These are phyloP conservation scores for Sorex fumeus DNA, from an alignment of 2,113 vertebrate species.

Conservation along the genomic window DNA sequence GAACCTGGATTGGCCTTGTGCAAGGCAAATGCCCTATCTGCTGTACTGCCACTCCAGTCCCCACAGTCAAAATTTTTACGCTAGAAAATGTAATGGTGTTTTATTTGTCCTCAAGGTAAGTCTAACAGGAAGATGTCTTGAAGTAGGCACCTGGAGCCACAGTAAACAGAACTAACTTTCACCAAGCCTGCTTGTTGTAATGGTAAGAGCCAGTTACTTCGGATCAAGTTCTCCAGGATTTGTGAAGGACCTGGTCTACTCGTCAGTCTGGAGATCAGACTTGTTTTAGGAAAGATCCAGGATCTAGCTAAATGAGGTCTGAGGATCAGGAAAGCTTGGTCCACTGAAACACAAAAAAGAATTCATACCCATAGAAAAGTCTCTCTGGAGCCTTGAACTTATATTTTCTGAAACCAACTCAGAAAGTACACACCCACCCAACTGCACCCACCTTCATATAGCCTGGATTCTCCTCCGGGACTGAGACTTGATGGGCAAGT, in stretches of 20 bases:
- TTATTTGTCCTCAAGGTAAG: constrained; percentile 23
- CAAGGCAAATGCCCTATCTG: too few relatives aligned
- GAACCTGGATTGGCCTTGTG: too few relatives aligned
- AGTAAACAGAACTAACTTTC: not conserved
- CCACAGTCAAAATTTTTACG: not conserved
- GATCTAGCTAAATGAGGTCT: not conserved
- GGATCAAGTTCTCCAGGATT: constrained; percentile 11
- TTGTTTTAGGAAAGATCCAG: not conserved
- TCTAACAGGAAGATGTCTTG: not conserved
- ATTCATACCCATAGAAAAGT: too few relatives aligned
- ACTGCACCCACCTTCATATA: too few relatives aligned
- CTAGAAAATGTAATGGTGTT: not conserved
- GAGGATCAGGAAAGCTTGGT: not conserved
- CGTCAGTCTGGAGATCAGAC: not conserved
- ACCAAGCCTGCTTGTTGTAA: not conserved
- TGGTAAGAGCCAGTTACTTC: not conserved
- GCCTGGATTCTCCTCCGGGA: too few relatives aligned
- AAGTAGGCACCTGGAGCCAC: not conserved
- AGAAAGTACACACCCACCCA: too few relatives aligned
- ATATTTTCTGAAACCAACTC: too few relatives aligned
- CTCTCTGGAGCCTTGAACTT: too few relatives aligned
- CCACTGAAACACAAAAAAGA: too few relatives aligned
- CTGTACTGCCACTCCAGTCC: too few relatives aligned
- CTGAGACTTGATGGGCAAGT: too few relatives aligned
- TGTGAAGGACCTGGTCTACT: not conserved